Percentiles rank a stretch among this genome's conserved stretches.
Evolutionary conservation across 2,113 vertebrate genomes (phyloP).

Genomic region (Guaruba guarouba): DNA sequence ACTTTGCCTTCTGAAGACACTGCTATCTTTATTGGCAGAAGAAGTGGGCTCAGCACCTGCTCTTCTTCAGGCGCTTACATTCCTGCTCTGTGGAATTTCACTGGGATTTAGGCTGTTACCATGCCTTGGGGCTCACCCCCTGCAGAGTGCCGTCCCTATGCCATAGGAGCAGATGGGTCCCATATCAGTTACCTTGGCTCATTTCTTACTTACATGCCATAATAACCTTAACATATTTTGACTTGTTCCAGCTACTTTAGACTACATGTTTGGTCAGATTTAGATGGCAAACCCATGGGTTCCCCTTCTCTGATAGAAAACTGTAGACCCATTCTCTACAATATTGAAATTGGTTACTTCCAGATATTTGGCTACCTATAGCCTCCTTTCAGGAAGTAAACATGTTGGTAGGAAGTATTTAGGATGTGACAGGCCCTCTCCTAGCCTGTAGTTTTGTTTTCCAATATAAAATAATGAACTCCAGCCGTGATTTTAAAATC

Average conservation of each 20-base stretch:
- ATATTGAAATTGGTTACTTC: fast-evolving
- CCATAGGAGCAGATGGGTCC: not conserved
- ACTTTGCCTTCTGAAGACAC: slow-evolving; percentile 23
- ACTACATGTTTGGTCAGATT: not conserved
- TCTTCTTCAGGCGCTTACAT: slow-evolving; percentile 16
- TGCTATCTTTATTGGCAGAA: slow-evolving; percentile 51
- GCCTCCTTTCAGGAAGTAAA: not conserved
- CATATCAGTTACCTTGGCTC: not conserved
- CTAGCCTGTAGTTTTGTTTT: not conserved
- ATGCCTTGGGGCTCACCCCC: not conserved
- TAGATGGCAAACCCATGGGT: not conserved
- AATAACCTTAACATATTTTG: not conserved
- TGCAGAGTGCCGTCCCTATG: not conserved
- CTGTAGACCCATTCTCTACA: not conserved
- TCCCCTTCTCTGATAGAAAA: not conserved
- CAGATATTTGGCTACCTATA: not conserved
- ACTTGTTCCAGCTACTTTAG: not conserved
- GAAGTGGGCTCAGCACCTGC: slow-evolving; percentile 30
- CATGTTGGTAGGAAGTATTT: not conserved
- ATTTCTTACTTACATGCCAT: not conserved
- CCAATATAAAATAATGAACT: not conserved
- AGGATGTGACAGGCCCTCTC: not conserved
- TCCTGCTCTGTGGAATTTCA: slow-evolving; percentile 19
- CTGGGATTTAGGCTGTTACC: not conserved
- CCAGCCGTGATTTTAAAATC: not conserved